A percentile compares a stretch with the other conserved stretches of the same genome.
Conservation (phyloP, 2,113 vertebrate genomes). For the Epinephelus lanceolatus region DNA sequence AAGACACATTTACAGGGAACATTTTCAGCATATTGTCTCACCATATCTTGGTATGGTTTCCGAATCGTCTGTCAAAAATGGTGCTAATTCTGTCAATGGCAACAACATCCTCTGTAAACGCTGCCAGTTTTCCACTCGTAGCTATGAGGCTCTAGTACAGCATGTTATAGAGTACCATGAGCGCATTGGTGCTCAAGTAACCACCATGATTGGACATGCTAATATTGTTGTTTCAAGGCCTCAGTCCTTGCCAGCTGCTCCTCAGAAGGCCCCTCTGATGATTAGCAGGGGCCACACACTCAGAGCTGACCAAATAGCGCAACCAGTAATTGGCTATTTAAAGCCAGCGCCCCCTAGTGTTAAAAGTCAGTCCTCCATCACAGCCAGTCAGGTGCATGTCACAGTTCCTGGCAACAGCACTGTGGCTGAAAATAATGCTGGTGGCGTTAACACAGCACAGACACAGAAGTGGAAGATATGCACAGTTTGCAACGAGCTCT, state of each 20-base stretch:
- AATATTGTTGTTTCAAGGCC: constrained; percentile 90
- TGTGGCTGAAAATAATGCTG: constrained; percentile 53
- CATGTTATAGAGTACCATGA: constrained; percentile 98
- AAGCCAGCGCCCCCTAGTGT: constrained; percentile 88
- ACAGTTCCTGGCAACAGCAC: constrained; percentile 81
- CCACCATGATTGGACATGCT: constrained; percentile 98
- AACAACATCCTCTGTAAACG: constrained; percentile 94
- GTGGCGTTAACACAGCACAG: constrained; percentile 86
- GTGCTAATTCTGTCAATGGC: constrained; percentile 86
- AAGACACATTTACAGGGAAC: constrained; percentile 99
- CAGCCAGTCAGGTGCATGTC: constrained; percentile 84
- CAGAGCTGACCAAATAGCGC: constrained; percentile 87
- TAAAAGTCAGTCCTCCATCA: constrained; percentile 80
- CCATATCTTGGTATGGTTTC: constrained; percentile 93
- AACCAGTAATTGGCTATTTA: constrained; percentile 91
- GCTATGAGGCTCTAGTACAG: constrained; percentile 96
- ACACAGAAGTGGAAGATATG: constrained; percentile 99
- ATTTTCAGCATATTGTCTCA: constrained; percentile 96
- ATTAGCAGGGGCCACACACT: constrained; percentile 85
- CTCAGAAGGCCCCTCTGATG: constrained; percentile 86
- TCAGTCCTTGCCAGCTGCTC: constrained; percentile 86
- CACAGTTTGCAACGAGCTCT: constrained; percentile 98
- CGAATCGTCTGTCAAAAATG: constrained; percentile 92
- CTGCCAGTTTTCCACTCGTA: constrained; percentile 96
- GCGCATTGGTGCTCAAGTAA: constrained; percentile 96